phyloP scores from a whole-genome alignment of 2,888 invertebrate genomes.

The Cryptocephalus moraei region DNA sequence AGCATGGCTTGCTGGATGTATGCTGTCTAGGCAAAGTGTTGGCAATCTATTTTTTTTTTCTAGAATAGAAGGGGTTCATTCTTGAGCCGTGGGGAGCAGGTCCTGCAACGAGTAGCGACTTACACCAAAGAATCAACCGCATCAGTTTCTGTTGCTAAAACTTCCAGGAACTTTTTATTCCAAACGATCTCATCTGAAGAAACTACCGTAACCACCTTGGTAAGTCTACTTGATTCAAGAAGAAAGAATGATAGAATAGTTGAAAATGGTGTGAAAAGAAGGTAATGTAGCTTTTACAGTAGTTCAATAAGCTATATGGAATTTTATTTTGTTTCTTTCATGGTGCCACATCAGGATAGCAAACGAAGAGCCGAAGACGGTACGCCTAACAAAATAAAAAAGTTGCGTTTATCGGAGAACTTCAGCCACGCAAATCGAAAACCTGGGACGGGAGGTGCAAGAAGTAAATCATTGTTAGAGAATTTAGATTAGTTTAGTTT shows the following conservation, averaged over 20 bases:
- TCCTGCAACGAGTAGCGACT: slow-evolving; percentile 63
- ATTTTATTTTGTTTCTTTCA: background rate
- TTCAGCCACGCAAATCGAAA: slow-evolving; percentile 27
- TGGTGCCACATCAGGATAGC: slow-evolving; percentile 15
- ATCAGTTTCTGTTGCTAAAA: slow-evolving; percentile 31
- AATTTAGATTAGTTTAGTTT: no score
- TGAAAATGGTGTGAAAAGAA: no score
- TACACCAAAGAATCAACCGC: slow-evolving; percentile 46
- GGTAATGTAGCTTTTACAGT: no score
- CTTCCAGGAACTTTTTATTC: slow-evolving; percentile 67
- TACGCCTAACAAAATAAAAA: slow-evolving; percentile 32
- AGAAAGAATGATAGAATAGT: slow-evolving; percentile 7
- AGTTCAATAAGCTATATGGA: no score
- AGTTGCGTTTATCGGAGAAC: slow-evolving; percentile 27
- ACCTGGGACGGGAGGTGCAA: background rate
- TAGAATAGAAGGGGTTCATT: slow-evolving; percentile 62
- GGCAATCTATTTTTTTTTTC: slow-evolving; percentile 11
- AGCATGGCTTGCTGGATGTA: no score
- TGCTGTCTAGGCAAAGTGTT: no score
- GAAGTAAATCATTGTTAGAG: no score
- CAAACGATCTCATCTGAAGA: slow-evolving; percentile 38
- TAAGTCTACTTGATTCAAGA: slow-evolving; percentile 2
- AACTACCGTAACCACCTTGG: slow-evolving; percentile 4
- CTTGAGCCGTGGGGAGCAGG: slow-evolving; percentile 59
- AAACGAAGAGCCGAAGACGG: slow-evolving; percentile 29